These are phyloP conservation scores for Sprattus sprattus DNA, from an alignment of 2,113 vertebrate genomes.

Conservation along the genomic window DNA sequence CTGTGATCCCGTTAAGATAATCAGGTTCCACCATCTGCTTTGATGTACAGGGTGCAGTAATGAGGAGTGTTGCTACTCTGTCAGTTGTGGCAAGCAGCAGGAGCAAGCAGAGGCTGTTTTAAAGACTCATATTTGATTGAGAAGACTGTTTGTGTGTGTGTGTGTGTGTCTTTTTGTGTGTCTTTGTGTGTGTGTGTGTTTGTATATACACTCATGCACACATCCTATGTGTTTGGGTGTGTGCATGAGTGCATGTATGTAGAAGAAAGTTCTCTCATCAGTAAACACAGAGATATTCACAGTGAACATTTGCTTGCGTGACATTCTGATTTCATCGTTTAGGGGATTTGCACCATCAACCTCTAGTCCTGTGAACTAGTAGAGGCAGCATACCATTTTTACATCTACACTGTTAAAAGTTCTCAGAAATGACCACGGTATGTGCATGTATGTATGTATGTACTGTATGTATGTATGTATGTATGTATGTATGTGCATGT, in stretches of 20 bases:
- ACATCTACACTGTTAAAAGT: neutral
- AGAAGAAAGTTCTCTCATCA: neutral
- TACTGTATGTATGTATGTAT: neutral
- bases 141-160: constrained; percentile 13
- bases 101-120: constrained; percentile 42
- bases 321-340: too few species aligned
- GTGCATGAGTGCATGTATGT: neutral
- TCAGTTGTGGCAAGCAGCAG: constrained; percentile 35
- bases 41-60: constrained; percentile 60
- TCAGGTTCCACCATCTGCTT: constrained; percentile 56
- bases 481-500: neutral
- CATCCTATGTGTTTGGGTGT: neutral
- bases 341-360: too few species aligned
- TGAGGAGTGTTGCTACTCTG: constrained; percentile 31
- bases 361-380: too few species aligned
- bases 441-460: neutral
- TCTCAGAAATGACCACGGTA: too few species aligned
- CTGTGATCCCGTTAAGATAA: constrained; percentile 48
- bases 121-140: constrained; percentile 35
- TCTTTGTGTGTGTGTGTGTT: neutral
- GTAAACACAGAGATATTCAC: neutral
- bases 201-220: too few species aligned
- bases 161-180: neutral
- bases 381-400: too few species aligned
- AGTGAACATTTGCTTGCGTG: neutral